Evolutionary conservation across 2,888 invertebrate species (phyloP).

Genomic region (Hoplodrina blanda): DNA sequence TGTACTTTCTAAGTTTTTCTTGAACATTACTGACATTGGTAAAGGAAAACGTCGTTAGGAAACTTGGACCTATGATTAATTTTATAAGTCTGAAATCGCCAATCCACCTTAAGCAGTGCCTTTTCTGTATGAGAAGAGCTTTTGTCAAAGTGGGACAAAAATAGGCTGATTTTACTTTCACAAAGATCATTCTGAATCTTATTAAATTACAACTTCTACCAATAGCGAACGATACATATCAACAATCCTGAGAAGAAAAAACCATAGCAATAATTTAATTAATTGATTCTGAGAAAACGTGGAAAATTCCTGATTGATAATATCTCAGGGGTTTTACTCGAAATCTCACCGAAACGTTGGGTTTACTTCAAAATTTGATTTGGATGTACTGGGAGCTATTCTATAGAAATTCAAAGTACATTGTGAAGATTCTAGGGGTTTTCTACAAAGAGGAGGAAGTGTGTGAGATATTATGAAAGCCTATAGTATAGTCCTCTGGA

Average conservation of each 20-base stretch:
- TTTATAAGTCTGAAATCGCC: too few species aligned
- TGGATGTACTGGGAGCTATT: not conserved
- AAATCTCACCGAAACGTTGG: not conserved
- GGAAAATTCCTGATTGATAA: constrained; percentile 3
- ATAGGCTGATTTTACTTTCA: not conserved
- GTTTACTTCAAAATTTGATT: constrained; percentile 21
- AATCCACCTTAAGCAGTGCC: too few species aligned
- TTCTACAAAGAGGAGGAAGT: not conserved
- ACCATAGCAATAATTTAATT: constrained; percentile 12
- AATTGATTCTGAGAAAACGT: constrained; percentile 25
- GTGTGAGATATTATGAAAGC: constrained; percentile 22
- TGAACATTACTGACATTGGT: too few species aligned
- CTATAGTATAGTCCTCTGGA: not conserved
- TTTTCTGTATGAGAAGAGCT: too few species aligned
- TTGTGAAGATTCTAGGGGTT: constrained; percentile 1
- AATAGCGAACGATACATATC: constrained; percentile 6
- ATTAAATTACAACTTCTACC: not conserved
- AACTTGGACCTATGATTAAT: too few species aligned
- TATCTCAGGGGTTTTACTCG: not conserved
- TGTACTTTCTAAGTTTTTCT: too few species aligned
- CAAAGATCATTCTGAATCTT: not conserved
- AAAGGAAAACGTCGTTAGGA: too few species aligned
- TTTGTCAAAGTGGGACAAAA: too few species aligned
- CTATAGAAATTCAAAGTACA: not conserved
- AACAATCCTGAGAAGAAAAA: not conserved